phyloP scores from a whole-genome alignment of 1,140 invertebrate species.

The Schlechtendalia chinensis region DNA sequence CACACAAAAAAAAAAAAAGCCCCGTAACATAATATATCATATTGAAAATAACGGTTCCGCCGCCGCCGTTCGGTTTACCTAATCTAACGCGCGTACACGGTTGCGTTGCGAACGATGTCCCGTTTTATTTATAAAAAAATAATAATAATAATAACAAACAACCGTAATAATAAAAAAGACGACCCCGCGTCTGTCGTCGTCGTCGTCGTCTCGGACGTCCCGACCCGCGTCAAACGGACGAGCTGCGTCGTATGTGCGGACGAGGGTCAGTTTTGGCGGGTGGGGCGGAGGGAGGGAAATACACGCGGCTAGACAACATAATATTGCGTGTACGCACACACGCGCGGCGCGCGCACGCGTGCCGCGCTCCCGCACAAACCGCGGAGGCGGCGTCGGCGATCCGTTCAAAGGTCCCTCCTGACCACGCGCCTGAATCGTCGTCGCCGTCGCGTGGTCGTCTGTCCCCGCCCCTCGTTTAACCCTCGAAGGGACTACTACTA shows the following conservation, averaged over 20 bases:
- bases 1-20: background rate
- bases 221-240: slow-evolving; percentile 1
- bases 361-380: background rate
- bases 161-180: background rate
- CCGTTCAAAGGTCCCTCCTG: slow-evolving; percentile 44
- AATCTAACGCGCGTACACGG: background rate
- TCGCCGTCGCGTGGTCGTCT: slow-evolving; percentile 39
- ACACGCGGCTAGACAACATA: slow-evolving; percentile 31
- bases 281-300: background rate
- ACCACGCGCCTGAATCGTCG: slow-evolving; percentile 30
- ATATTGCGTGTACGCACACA: slow-evolving; percentile 21
- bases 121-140: background rate
- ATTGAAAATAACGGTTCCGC: background rate
- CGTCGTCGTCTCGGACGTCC: background rate
- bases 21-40: background rate
- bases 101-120: too few relatives aligned
- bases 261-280: slow-evolving; percentile 19
- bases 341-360: background rate
- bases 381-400: slow-evolving; percentile 23
- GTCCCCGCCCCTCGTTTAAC: slow-evolving; percentile 49
- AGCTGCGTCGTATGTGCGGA: background rate
- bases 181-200: slow-evolving; percentile 9
- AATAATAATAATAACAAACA: background rate
- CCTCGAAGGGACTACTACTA: slow-evolving; percentile 6
- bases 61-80: background rate